These are phyloP conservation scores for Diadromus collaris DNA, from an alignment of 2,888 invertebrate genomes.

Conservation along the genomic window DNA sequence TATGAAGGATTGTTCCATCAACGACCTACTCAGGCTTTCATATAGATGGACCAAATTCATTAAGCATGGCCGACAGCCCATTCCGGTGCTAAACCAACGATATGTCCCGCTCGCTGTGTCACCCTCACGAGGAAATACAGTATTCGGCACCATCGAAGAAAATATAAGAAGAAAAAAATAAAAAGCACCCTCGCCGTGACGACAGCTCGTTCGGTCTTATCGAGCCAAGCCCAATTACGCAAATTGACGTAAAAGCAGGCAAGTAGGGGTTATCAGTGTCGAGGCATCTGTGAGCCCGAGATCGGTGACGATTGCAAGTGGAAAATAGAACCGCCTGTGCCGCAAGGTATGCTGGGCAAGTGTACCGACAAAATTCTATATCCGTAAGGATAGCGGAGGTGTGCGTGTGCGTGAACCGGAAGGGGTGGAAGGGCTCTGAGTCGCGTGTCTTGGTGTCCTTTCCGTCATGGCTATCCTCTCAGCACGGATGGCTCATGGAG, in stretches of 20 bases:
- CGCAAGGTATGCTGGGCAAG: background rate
- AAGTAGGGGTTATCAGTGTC: slow-evolving; percentile 51
- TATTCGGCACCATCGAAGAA: background rate
- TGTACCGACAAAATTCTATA: background rate
- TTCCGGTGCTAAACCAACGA: background rate
- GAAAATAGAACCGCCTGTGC: slow-evolving; percentile 9
- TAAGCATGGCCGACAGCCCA: background rate
- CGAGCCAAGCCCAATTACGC: slow-evolving; percentile 60
- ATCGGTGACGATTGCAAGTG: slow-evolving; percentile 51
- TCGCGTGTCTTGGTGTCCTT: slow-evolving; percentile 61
- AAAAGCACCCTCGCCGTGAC: background rate
- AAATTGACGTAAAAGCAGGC: slow-evolving; percentile 51
- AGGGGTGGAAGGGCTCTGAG: slow-evolving; percentile 60
- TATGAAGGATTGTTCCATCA: background rate
- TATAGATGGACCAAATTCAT: background rate
- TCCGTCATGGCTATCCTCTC: slow-evolving; percentile 27
- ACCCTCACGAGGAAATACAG: background rate
- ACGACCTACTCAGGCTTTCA: background rate
- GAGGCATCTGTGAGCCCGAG: slow-evolving; percentile 49
- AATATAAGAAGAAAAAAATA: background rate
- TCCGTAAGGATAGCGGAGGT: background rate
- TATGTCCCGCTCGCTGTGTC: no score
- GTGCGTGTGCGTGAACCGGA: slow-evolving; percentile 18
- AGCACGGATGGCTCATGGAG: slow-evolving; percentile 11
- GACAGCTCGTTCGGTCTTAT: slow-evolving; percentile 26